Conservation (phyloP, 2,888 invertebrate species). For the Drosophila flavopinicola region DNA sequence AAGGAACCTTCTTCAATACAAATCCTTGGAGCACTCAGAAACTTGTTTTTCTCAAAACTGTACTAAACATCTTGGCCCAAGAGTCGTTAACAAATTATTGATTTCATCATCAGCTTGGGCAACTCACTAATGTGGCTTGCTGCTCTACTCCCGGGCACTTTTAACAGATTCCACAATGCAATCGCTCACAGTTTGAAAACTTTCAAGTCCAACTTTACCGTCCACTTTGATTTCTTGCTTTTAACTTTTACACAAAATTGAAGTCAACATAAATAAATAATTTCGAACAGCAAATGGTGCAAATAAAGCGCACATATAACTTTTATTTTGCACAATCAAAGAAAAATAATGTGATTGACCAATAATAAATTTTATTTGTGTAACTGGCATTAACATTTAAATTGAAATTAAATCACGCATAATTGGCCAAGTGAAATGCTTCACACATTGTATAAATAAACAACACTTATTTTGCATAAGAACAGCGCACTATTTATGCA, state of each 20-base stretch:
- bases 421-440: constrained; percentile 31
- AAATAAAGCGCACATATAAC: constrained; percentile 43
- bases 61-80: not conserved
- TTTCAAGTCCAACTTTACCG: constrained; percentile 5
- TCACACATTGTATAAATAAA: constrained; percentile 9
- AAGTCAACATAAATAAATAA: constrained; percentile 18
- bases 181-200: constrained; percentile 1
- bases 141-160: not conserved
- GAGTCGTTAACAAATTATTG: constrained; percentile 18
- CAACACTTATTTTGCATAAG: constrained; percentile 15
- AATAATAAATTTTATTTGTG: constrained; percentile 10
- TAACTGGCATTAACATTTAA: constrained; percentile 51
- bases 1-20: too few relatives aligned
- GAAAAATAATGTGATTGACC: constrained; percentile 2
- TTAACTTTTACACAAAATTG: constrained; percentile 14
- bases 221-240: constrained; percentile 2
- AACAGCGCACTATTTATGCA: constrained; percentile 31
- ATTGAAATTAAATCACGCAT: constrained; percentile 47
- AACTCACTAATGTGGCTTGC: constrained; percentile 10
- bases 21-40: not conserved
- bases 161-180: not conserved
- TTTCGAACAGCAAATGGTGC: constrained; percentile 1
- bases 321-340: constrained; percentile 14
- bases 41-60: not conserved
- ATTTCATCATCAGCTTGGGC: constrained; percentile 13